Conservation (phyloP, 2,888 invertebrate species). For the Lamellibrachia columna region DNA sequence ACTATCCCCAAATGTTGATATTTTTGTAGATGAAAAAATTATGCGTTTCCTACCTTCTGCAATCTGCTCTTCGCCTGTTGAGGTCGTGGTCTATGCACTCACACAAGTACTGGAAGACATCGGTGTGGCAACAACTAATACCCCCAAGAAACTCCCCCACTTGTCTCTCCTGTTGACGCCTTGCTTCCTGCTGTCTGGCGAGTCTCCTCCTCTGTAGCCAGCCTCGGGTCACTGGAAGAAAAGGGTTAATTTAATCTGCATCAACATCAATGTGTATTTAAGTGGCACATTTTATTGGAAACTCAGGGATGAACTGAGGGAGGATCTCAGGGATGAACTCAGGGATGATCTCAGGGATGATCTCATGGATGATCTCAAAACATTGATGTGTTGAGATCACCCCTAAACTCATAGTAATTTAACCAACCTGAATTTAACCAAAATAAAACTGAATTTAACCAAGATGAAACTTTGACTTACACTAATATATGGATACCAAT, state of each 20-base stretch:
- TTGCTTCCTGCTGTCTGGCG: background rate
- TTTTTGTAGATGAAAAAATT: background rate
- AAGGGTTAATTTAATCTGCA: background rate
- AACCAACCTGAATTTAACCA: too few relatives aligned
- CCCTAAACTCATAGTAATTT: too few relatives aligned
- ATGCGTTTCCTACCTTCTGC: background rate
- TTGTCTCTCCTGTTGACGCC: background rate
- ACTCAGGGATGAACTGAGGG: too few relatives aligned
- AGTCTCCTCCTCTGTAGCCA: background rate
- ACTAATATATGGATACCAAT: too few relatives aligned
- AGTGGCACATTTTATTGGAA: too few relatives aligned
- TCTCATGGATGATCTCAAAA: too few relatives aligned
- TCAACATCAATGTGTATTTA: background rate
- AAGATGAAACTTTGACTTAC: too few relatives aligned
- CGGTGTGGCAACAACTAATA: background rate
- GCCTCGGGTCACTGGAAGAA: background rate
- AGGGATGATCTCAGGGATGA: too few relatives aligned
- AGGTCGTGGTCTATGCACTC: background rate
- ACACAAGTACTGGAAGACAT: background rate
- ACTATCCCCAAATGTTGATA: too few relatives aligned
- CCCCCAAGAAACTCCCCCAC: background rate
- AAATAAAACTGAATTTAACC: too few relatives aligned
- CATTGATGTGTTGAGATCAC: too few relatives aligned
- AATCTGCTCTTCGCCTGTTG: background rate
- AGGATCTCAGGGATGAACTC: too few relatives aligned